Evolutionary conservation across 2,113 vertebrate genomes (phyloP).

Genomic region (Heteronetta atricapilla): DNA sequence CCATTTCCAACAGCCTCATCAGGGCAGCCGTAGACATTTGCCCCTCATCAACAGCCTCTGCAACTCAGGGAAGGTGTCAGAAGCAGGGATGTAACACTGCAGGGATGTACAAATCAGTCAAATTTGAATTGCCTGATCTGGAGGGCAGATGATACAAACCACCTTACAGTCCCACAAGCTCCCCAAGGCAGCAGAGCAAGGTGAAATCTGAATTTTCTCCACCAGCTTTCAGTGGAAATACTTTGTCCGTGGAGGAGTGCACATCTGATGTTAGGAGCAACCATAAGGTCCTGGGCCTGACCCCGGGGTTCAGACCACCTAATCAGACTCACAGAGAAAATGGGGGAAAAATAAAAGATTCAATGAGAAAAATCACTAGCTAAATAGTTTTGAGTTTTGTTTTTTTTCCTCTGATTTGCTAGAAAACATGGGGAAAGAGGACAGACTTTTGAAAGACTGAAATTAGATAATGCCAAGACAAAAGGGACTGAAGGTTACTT

Average conservation of each 20-base stretch:
- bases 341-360: neutral
- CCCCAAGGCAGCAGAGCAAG: neutral
- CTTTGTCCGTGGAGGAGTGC: neutral
- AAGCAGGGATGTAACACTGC: neutral
- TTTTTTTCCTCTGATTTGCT: neutral
- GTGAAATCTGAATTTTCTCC: neutral
- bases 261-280: neutral
- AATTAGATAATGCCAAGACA: neutral
- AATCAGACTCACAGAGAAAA: neutral
- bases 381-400: neutral
- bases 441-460: neutral
- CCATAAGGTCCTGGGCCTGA: accelerated
- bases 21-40: neutral
- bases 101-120: neutral
- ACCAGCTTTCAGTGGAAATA: neutral
- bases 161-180: neutral
- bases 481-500: neutral
- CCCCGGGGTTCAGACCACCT: neutral
- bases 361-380: neutral
- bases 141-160: neutral
- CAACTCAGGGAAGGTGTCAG: neutral
- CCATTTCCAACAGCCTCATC: neutral
- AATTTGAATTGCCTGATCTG: neutral
- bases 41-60: neutral
- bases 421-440: neutral